A percentile compares a stretch with the other conserved stretches of the same genome.
Conservation (phyloP, 2,113 vertebrate species). For the Python bivittatus region DNA sequence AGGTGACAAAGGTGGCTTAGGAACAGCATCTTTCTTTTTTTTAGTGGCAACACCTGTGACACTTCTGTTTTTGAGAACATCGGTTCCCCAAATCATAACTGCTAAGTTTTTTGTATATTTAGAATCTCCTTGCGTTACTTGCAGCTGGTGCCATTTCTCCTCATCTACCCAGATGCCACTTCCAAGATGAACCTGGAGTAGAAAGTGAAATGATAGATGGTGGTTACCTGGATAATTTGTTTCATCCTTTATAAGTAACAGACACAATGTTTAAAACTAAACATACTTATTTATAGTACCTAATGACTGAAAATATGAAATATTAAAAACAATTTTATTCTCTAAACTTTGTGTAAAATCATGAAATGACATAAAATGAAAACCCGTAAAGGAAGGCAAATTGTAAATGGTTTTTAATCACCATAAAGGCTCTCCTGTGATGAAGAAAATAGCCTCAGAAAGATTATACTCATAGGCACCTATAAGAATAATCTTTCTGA, state of each 20-base stretch:
- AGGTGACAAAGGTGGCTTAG: slow-evolving; percentile 96
- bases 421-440: not conserved
- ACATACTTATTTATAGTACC: slow-evolving; percentile 24
- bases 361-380: not conserved
- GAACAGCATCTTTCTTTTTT: slow-evolving; percentile 98
- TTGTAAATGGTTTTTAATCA: not conserved
- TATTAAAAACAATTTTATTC: slow-evolving; percentile 8
- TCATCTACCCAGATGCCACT: slow-evolving; percentile 99
- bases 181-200: slow-evolving; percentile 87
- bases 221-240: not conserved
- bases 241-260: slow-evolving; percentile 16
- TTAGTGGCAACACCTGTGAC: slow-evolving; percentile 98
- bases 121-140: slow-evolving; percentile 98
- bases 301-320: slow-evolving; percentile 1
- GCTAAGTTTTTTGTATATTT: slow-evolving; percentile 99
- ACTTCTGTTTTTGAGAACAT: slow-evolving; percentile 98
- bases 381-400: not conserved
- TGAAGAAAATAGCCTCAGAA: not conserved
- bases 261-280: not conserved
- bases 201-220: not conserved
- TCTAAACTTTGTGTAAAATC: not conserved
- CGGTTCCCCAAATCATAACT: slow-evolving; percentile 99
- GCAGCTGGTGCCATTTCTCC: slow-evolving; percentile 98
- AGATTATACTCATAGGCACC: not conserved
- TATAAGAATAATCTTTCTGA: not conserved